A percentile compares a stretch with the other conserved stretches of the same genome.
These are phyloP conservation scores for Dicaeum eximium DNA, from an alignment of 2,113 vertebrate species.

Conservation along the genomic window DNA sequence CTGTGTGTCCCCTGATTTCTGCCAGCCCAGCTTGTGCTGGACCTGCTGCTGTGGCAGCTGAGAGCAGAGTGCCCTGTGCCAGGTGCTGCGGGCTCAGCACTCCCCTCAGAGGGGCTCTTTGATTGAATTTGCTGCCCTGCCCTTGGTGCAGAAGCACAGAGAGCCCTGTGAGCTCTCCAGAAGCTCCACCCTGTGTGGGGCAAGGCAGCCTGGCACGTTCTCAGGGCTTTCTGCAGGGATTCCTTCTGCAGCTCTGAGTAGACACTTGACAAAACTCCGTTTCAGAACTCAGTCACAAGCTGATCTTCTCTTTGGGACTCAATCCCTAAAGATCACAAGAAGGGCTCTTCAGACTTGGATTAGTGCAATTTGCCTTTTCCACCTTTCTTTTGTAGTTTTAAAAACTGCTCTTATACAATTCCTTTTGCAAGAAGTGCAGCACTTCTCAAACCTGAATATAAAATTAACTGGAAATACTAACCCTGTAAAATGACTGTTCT, in stretches of 20 bases:
- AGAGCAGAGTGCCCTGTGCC: neutral
- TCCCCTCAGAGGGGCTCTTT: neutral
- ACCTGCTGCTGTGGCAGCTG: neutral
- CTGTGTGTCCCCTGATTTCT: neutral
- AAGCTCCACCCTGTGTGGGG: neutral
- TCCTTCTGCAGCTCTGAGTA: neutral
- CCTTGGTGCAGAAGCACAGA: neutral
- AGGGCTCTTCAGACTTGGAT: conserved; percentile 43
- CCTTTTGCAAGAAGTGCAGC: conserved; percentile 36
- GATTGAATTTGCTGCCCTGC: neutral
- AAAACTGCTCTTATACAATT: conserved; percentile 24
- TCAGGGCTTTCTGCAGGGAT: neutral
- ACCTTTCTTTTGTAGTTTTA: conserved; percentile 48
- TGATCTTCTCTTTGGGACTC: conserved; percentile 11
- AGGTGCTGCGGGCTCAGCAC: neutral
- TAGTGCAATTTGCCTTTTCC: conserved; percentile 46
- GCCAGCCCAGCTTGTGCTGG: neutral
- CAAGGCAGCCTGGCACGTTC: neutral
- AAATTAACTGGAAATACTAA: conserved; percentile 47
- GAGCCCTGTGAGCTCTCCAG: neutral
- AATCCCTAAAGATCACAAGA: conserved; percentile 34
- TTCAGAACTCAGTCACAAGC: conserved; percentile 1
- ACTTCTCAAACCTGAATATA: conserved; percentile 49
- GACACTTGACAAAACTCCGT: neutral
- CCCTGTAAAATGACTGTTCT: conserved; percentile 19